Percentiles rank a stretch among this genome's conserved stretches.
phyloP scores from a whole-genome alignment of 2,797 vertebrate genomes.

The Lindbergichthys nudifrons region DNA sequence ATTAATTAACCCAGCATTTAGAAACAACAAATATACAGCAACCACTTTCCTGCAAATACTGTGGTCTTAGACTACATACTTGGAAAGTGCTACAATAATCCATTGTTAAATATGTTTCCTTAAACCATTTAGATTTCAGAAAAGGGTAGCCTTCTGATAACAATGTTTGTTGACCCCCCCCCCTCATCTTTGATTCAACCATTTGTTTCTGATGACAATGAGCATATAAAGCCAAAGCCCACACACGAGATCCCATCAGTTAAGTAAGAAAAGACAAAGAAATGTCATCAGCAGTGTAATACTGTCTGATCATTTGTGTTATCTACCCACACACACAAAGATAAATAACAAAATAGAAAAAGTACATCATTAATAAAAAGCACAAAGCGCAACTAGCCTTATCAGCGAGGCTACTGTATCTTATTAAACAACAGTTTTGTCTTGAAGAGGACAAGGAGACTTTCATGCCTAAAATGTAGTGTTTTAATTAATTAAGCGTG shows the following conservation, averaged over 20 bases:
- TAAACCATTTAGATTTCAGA: conserved; percentile 79
- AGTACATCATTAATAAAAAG: conserved; percentile 71
- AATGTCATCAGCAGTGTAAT: conserved; percentile 69
- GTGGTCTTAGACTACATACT: conserved; percentile 33
- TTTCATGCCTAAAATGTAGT: conserved; percentile 91
- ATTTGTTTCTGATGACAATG: conserved; percentile 84
- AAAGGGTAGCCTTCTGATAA: conserved; percentile 68
- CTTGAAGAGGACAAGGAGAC: conserved; percentile 72
- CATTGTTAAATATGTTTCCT: conserved; percentile 51
- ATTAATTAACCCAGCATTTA: conserved; percentile 84
- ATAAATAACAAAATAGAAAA: conserved; percentile 52
- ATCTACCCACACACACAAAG: conserved; percentile 51
- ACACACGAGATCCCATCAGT: conserved; percentile 61
- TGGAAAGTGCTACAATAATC: conserved; percentile 82
- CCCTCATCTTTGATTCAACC: conserved; percentile 84
- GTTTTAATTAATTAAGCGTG: conserved; percentile 99
- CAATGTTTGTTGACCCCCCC: conserved; percentile 80
- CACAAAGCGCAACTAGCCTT: conserved; percentile 65
- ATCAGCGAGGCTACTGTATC: conserved; percentile 65
- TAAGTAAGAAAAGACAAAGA: conserved; percentile 68
- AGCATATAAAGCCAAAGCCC: conserved; percentile 50
- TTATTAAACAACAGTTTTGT: conserved; percentile 71
- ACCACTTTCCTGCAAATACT: conserved; percentile 38
- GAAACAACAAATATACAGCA: conserved; percentile 55
- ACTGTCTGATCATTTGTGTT: conserved; percentile 69